Evolutionary conservation across 2,113 vertebrate genomes (phyloP).

Genomic region (Cacatua alba): DNA sequence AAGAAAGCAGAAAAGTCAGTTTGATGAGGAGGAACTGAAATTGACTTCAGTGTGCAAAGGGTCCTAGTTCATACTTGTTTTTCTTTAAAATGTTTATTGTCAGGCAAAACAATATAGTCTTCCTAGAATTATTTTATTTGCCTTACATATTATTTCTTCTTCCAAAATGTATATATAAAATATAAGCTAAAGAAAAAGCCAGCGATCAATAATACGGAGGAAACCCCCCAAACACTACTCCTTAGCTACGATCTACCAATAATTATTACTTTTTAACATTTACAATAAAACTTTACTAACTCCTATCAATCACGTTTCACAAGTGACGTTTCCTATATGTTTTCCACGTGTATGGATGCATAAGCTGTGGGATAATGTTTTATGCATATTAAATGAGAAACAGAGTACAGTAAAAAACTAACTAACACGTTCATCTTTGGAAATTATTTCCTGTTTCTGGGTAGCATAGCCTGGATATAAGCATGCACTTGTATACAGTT

Average conservation of each 20-base stretch:
- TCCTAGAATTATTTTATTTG: not conserved
- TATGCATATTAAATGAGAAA: not conserved
- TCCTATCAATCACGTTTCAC: not conserved
- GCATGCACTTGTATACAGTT: too few relatives aligned
- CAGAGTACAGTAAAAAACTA: not conserved
- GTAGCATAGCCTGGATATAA: not conserved
- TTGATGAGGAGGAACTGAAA: not conserved
- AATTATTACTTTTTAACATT: slow-evolving; percentile 34
- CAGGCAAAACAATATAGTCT: not conserved
- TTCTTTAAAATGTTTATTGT: not conserved
- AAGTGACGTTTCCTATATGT: not conserved
- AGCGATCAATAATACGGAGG: not conserved
- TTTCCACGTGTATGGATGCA: not conserved
- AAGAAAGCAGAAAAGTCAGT: not conserved
- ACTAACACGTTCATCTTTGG: not conserved
- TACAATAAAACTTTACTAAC: slow-evolving; percentile 52
- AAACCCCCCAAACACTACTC: not conserved
- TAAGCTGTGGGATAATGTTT: not conserved
- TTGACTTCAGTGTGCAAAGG: not conserved
- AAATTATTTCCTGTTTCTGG: not conserved
- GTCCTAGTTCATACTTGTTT: not conserved
- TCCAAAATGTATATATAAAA: not conserved
- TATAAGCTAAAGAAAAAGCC: not conserved
- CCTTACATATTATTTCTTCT: not conserved
- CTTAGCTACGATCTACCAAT: not conserved